Evolutionary conservation across 2,797 vertebrate species (phyloP), one percentile per base, ranked within the genome.

Genomic region (Avahi laniger): DNA sequence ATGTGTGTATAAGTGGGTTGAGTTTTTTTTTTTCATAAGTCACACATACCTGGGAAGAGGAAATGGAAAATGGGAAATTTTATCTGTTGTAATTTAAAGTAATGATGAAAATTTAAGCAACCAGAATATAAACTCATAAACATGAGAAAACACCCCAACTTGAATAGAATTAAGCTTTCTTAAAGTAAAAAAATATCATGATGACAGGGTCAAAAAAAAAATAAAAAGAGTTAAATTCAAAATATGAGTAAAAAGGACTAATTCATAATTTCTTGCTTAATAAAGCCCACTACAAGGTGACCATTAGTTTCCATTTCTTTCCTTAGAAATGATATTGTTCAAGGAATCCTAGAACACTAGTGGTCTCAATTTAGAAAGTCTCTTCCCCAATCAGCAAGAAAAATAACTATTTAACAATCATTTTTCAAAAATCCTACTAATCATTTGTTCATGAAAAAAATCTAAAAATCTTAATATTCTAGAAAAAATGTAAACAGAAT

Each of bases 371-470:
- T 88, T 79, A 70, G 28, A 89, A 82, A 50, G 33, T 7, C 8
- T 73, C 15, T 41, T 88, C 48, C 12, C 48, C 20, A 85, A 13
- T n/a, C 59, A 24, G 5, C 13, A 50, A 91, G 13, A 69, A 84
- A 96, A 85, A 85, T 33, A 89, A 83, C n/a, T 91, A 76, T 26
- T 82, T 65, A 92, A 70, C 10, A 92, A 24, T 90, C 18, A 63
- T 7, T 94, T 89, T 94, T 88, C 26, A 87, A 7, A 91, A 94
- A 93, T 67, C 38, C 1, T 79, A 41, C 9, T 59, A 72, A 89
- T 87, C 2, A 75, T 70, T 91, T 91, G 9, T 69, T 81, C 22
- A n/a, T 78, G 48, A 78, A 96, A 93, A 69, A 69, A 70, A 81
- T 89, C 75, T 57, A 75, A 80, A 75, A 22, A 46, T 86, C 4